phyloP scores from a whole-genome alignment of 1,140 invertebrate genomes.

The Formica selysi region DNA sequence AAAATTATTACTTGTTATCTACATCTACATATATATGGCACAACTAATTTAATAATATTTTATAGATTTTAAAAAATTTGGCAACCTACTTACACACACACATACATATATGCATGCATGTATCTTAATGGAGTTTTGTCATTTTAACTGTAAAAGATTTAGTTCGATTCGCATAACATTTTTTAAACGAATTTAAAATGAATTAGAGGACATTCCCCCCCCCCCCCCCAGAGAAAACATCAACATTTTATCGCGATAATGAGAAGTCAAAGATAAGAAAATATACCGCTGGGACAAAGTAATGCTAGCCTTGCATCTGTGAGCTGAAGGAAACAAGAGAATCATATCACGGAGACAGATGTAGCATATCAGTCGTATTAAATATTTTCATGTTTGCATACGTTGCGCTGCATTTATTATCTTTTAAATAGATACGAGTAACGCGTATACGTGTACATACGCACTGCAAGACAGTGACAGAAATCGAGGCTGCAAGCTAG shows the following conservation, averaged over 20 bases:
- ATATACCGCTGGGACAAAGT: background rate
- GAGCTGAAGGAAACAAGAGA: slow-evolving; percentile 15
- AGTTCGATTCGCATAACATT: background rate
- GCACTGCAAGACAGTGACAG: slow-evolving; percentile 63
- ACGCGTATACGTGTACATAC: slow-evolving; percentile 50
- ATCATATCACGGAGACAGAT: slow-evolving; percentile 36
- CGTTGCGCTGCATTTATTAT: slow-evolving; percentile 34
- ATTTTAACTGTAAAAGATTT: background rate
- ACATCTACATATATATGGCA: no score
- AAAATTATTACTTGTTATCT: background rate
- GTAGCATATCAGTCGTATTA: slow-evolving; percentile 60
- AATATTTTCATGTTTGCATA: slow-evolving; percentile 70
- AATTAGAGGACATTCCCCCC: background rate
- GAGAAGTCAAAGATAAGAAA: slow-evolving; percentile 2
- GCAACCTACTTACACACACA: background rate
- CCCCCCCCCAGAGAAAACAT: background rate
- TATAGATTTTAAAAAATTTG: background rate
- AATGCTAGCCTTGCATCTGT: background rate
- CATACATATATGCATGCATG: no score
- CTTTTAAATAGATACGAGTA: slow-evolving; percentile 68
- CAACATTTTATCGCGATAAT: slow-evolving; percentile 23
- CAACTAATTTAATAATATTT: background rate
- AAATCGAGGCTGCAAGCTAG: slow-evolving; percentile 65
- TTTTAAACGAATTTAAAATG: background rate
- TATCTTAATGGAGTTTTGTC: background rate